phyloP scores from a whole-genome alignment of 2,888 invertebrate species.

The Zaprionus obscuricornis region DNA sequence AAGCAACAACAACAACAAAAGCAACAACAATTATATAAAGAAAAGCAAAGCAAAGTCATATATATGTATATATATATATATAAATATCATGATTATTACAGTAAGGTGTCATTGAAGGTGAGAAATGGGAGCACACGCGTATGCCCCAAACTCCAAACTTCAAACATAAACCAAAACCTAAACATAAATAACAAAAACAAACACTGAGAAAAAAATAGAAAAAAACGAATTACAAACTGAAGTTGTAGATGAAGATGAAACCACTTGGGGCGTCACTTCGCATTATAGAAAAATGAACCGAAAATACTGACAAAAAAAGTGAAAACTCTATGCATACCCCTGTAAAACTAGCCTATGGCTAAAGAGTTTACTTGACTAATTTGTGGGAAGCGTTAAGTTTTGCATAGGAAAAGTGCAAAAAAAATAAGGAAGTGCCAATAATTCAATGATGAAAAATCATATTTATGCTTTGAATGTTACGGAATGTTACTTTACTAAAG shows the following conservation, averaged over 20 bases:
- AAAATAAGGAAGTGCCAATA: too few relatives aligned
- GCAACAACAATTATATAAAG: slow-evolving; percentile 14
- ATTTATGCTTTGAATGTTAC: too few relatives aligned
- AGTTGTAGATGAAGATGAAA: slow-evolving; percentile 18
- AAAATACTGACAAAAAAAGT: slow-evolving; percentile 38
- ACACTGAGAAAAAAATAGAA: too few relatives aligned
- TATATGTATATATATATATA: slow-evolving; percentile 27
- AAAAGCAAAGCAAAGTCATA: slow-evolving; percentile 44
- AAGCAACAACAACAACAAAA: slow-evolving; percentile 32
- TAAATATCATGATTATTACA: slow-evolving; percentile 60
- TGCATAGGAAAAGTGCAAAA: too few relatives aligned
- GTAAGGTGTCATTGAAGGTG: slow-evolving; percentile 72
- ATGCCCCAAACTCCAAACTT: slow-evolving; percentile 20
- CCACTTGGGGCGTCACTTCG: slow-evolving; percentile 20
- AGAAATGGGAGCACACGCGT: slow-evolving; percentile 74
- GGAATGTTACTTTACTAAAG: too few relatives aligned
- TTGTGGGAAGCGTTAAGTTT: too few relatives aligned
- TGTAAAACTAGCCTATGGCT: slow-evolving; percentile 6
- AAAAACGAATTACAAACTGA: slow-evolving; percentile 11
- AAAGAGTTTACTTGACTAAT: too few relatives aligned
- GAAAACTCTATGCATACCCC: slow-evolving; percentile 45
- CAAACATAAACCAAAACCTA: slow-evolving; percentile 1
- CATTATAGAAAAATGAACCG: slow-evolving; percentile 2
- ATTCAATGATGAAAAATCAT: too few relatives aligned
- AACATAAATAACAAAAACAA: slow-evolving; percentile 5